phyloP scores from a whole-genome alignment of 1,140 invertebrate species.

The Spodoptera litura region DNA sequence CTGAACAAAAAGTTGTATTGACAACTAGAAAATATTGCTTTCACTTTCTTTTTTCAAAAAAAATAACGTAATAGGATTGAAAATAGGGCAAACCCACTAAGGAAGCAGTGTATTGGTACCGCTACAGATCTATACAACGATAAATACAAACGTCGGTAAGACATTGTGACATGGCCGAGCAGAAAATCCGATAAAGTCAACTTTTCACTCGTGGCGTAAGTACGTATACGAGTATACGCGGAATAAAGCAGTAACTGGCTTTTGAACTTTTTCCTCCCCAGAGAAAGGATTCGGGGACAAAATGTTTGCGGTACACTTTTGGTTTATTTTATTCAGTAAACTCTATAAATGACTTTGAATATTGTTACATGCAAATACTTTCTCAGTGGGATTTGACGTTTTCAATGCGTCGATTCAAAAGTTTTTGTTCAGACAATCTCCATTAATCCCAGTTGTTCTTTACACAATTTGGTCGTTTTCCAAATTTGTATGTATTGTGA shows the following conservation, averaged over 20 bases:
- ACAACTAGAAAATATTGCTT: too few species aligned
- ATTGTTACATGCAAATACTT: slow-evolving; percentile 34
- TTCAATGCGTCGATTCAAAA: neutral
- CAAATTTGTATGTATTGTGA: slow-evolving; percentile 10
- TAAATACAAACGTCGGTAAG: slow-evolving; percentile 31
- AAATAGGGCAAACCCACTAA: neutral
- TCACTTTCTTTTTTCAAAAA: too few species aligned
- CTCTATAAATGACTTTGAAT: slow-evolving; percentile 40
- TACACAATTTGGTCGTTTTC: slow-evolving; percentile 15
- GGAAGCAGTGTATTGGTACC: neutral
- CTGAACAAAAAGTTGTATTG: too few species aligned
- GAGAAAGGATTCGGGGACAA: slow-evolving; percentile 47
- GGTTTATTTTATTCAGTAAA: slow-evolving; percentile 49
- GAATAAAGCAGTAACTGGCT: slow-evolving; percentile 47
- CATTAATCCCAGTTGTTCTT: neutral
- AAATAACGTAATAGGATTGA: neutral
- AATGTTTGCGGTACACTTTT: slow-evolving; percentile 49
- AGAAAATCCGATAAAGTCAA: slow-evolving; percentile 47
- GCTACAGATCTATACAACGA: slow-evolving; percentile 20
- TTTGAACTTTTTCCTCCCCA: slow-evolving; percentile 49
- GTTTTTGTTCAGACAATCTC: neutral
- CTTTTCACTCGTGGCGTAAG: slow-evolving; percentile 46
- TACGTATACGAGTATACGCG: slow-evolving; percentile 16
- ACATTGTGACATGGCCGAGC: slow-evolving; percentile 30
- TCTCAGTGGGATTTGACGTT: neutral